Evolutionary conservation across 2,888 invertebrate genomes (phyloP), one percentile per base, ranked within the genome.

Genomic region (Galeopsomyia nigrocyanea): DNA sequence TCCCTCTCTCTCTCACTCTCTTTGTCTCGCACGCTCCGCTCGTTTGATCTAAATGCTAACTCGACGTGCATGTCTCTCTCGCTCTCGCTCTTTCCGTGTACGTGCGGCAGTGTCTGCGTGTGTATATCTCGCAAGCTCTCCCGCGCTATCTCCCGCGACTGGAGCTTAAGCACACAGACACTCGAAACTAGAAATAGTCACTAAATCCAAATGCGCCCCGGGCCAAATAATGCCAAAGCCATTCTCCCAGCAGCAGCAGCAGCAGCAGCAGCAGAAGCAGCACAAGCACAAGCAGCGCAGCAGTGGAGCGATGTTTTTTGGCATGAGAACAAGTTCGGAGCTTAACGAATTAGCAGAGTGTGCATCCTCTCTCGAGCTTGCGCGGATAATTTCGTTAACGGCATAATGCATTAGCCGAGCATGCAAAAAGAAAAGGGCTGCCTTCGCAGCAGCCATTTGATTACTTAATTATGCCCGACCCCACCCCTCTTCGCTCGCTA

Each of bases 21-120:
- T 62, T 57, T 53, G 60, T 55, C 39, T 17, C 68, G 46, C 58
- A 26, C 46, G 21, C 57, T 58, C 26, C 51, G 49, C 39, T 51
- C 68, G 66, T 75, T 73, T 66, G 71, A 63, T 74, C 67, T 63
- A 68, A 57, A 61, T 60, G 60, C 57, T 69, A 56, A 70, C 64
- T 62, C 64, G 57, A 26, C 22, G 22, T 39, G 39, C 39, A 39
- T 39, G 39, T 39, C 39, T 39, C 39, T 39, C 31, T 31, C 22
- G 46, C 51, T 39, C 22, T 3, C 21, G 13, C 19, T 19, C 51
- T 19, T 17, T n/a, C 53, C 56, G 16, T 26, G 22, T 16, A 26
- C 39, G 10, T 46, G 19, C 31, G 47, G 10, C 26, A 5, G 46
- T 51, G 62, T 60, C 51, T 50, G 13, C 46, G 60, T 10, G 39